Conservation (phyloP, 2,888 invertebrate genomes). For the Sesia apiformis region DNA sequence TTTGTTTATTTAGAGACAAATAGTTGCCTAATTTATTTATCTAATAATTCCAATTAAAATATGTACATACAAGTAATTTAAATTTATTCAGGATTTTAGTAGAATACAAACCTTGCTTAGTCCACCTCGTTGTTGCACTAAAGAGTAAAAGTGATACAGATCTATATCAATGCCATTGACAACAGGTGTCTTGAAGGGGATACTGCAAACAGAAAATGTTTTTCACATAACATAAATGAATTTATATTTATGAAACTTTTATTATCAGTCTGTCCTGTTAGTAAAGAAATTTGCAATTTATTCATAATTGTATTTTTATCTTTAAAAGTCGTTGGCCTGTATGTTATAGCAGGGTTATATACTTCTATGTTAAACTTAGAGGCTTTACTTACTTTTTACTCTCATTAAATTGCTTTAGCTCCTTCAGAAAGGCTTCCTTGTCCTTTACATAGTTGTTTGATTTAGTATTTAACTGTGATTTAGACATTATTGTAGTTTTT, state of each 20-base stretch:
- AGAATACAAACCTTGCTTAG: conserved; percentile 87
- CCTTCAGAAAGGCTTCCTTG: conserved; percentile 86
- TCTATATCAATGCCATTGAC: conserved; percentile 95
- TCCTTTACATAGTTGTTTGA: conserved; percentile 84
- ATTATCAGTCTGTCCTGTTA: too few species aligned
- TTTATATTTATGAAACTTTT: too few species aligned
- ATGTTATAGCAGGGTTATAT: conserved; percentile 1
- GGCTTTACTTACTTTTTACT: conserved; percentile 85
- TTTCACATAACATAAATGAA: too few species aligned
- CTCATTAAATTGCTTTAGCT: conserved; percentile 92
- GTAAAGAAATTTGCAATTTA: too few species aligned
- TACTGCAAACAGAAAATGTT: conserved; percentile 58
- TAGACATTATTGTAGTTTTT: conserved; percentile 46
- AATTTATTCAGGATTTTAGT: background rate
- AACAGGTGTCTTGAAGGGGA: conserved; percentile 76
- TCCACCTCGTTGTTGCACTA: conserved; percentile 94
- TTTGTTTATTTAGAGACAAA: too few species aligned
- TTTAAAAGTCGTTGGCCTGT: too few species aligned
- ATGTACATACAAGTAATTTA: background rate
- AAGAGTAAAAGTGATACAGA: conserved; percentile 90
- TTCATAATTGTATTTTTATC: too few species aligned
- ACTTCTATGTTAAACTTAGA: background rate
- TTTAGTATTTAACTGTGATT: conserved; percentile 65
- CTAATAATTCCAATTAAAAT: too few species aligned
- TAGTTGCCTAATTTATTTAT: too few species aligned